Base-by-base conservation (phyloP, 2,888 invertebrate genomes). In the Julus scandinavius region DNA sequence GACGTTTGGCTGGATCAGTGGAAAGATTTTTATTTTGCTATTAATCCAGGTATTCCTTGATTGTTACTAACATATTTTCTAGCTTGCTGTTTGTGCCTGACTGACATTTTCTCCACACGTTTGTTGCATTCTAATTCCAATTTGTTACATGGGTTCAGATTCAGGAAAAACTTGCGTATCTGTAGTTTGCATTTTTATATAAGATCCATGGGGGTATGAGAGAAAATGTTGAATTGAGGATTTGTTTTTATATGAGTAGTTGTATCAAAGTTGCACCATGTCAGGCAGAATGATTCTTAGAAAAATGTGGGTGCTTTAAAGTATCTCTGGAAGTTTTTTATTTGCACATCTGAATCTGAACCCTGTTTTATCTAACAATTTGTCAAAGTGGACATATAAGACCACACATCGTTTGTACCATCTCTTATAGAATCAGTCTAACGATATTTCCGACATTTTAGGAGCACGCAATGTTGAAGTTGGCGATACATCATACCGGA, bases 1-100 rank as follows among this genome's bases (percentile, higher is more conserved):
- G 98, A 98, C 93, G 99, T 99, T 92, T 99, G 99, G 99, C 97
- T 99, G 96, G 99, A 99, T 95, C 98, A 99, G 93, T 99, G 99
- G 97, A 96, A 97, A 93, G 97, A 97, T 94, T 98, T 98, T 96
- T 98, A 98, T 95, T 98, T 97, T 96, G 97, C 97, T 93, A 98
- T 98, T 96, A 98, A 97, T 94, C 97, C 98, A 97, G 98, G 98
- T 98, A 89, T 20, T 80, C 38, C 11, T 83, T 13, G 41, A 11
- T 5, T 86, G 11, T 58, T 58, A 58, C 58, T 58, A 58, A 58
- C 58, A 58, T 17, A 17, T 58, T 58, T 58, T 58, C 58, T 58
- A 4, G 58, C 58, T 58, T 58, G 11, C 58, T 58, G 58, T 11
- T 15, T 15, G 58, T 4, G 15, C 58, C 58, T 58, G 58, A 58